These are phyloP conservation scores for Cnemophilus loriae DNA, from an alignment of 2,113 vertebrate species.

Conservation along the genomic window DNA sequence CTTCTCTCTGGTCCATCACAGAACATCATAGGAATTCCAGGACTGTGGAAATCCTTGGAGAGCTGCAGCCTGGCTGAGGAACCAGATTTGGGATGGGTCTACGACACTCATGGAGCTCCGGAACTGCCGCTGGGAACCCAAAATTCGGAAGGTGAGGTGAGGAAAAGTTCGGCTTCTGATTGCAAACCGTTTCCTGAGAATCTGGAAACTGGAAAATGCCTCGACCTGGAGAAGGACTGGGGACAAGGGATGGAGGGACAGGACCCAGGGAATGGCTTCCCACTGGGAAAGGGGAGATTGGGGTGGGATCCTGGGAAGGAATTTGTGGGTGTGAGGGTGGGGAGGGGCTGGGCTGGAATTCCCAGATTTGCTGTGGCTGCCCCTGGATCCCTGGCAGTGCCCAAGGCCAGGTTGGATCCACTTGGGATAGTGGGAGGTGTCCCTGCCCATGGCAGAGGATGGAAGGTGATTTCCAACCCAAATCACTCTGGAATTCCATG, in stretches of 20 bases:
- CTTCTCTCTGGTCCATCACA: not conserved
- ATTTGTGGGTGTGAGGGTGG: not conserved
- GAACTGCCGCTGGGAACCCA: not conserved
- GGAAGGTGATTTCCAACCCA: not conserved
- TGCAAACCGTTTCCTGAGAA: not conserved
- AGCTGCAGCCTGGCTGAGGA: not conserved
- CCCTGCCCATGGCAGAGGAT: too few species aligned
- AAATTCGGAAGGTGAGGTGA: not conserved
- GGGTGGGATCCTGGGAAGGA: not conserved
- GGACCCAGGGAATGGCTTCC: not conserved
- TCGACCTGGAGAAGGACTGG: not conserved
- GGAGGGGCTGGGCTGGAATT: not conserved
- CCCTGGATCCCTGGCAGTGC: not conserved
- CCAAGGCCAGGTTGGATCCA: not conserved
- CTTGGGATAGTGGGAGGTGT: accelerated
- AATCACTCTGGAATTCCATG: not conserved
- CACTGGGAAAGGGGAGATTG: not conserved
- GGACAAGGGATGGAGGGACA: not conserved
- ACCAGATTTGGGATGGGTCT: not conserved
- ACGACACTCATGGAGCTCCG: accelerated
- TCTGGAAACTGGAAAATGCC: not conserved
- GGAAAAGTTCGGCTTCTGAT: not conserved
- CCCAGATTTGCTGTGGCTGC: not conserved
- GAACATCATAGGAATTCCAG: not conserved
- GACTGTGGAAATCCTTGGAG: not conserved